Evolutionary conservation across 2,797 vertebrate genomes (phyloP).

Genomic region (Myripristis jacobus): DNA sequence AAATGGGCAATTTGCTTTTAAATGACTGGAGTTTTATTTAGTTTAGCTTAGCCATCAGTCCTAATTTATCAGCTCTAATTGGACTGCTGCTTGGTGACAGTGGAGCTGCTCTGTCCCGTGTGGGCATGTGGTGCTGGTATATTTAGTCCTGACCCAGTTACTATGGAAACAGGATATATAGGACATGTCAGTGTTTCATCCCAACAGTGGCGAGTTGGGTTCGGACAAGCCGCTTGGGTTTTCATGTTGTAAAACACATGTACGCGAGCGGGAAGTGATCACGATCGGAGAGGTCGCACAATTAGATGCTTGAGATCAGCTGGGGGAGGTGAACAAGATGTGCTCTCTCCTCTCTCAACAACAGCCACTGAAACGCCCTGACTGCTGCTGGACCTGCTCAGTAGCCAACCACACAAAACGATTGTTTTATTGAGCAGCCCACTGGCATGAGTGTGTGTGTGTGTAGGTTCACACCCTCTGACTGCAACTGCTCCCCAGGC

Average conservation of each 20-base stretch:
- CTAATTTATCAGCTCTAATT: slow-evolving; percentile 68
- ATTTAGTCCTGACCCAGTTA: slow-evolving; percentile 83
- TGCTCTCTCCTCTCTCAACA: background rate
- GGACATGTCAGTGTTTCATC: slow-evolving; percentile 68
- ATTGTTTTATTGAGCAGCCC: slow-evolving; percentile 33
- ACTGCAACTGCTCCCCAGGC: background rate
- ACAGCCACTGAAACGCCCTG: slow-evolving; percentile 22
- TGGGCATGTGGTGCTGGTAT: slow-evolving; percentile 76
- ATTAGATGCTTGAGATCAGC: slow-evolving; percentile 1
- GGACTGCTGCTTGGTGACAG: slow-evolving; percentile 71
- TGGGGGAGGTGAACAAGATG: background rate
- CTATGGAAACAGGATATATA: slow-evolving; percentile 80
- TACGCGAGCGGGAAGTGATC: background rate
- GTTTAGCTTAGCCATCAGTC: slow-evolving; percentile 34
- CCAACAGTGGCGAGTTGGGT: slow-evolving; percentile 34
- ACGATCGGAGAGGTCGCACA: background rate
- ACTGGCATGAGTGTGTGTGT: background rate
- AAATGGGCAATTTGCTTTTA: slow-evolving; percentile 12
- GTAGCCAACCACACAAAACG: background rate
- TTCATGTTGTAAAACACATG: slow-evolving; percentile 7
- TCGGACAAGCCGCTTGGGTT: slow-evolving; percentile 41
- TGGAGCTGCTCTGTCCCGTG: slow-evolving; percentile 72
- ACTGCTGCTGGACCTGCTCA: slow-evolving; percentile 6
- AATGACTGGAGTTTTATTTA: slow-evolving; percentile 5
- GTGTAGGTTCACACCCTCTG: background rate